phyloP scores from a whole-genome alignment of 53 echinoderm and acorn worm species.

The Arbacia lixula region DNA sequence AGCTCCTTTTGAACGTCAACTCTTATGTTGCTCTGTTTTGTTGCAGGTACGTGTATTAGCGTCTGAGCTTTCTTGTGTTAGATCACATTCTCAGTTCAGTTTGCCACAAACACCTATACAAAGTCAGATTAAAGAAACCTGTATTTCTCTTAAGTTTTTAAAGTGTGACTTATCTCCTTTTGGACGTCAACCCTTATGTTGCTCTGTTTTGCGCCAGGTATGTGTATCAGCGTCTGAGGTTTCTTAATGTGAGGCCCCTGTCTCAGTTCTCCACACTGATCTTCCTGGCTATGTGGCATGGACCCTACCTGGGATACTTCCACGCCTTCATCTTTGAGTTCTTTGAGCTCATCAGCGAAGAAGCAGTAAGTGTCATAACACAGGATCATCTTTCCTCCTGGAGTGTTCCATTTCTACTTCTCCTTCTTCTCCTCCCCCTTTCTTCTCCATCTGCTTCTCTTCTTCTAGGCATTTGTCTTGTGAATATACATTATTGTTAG shows the following conservation, averaged over 20 bases:
- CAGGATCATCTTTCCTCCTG: not conserved
- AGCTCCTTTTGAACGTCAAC: no score
- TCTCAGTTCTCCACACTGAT: constrained; percentile 69
- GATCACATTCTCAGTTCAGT: no score
- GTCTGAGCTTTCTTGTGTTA: no score
- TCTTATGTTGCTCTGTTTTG: no score
- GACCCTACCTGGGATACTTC: constrained; percentile 73
- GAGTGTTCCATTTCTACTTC: not conserved
- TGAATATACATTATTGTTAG: no score
- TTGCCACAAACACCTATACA: no score
- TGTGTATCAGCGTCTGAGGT: constrained; percentile 77
- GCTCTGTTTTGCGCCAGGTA: no score
- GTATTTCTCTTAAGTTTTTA: no score
- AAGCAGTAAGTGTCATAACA: constrained; percentile 31
- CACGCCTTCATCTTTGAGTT: constrained; percentile 74
- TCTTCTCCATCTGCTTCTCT: not conserved
- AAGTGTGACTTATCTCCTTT: not conserved
- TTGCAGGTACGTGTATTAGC: no score
- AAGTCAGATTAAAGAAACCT: no score
- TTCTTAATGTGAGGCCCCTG: constrained; percentile 59
- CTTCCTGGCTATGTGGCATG: constrained; percentile 84
- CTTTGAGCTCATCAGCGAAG: constrained; percentile 59
- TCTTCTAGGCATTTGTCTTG: not conserved
- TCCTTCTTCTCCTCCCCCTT: not conserved
- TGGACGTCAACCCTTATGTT: no score